Evolutionary conservation across 2,113 vertebrate species (phyloP), one percentile per base, ranked within the genome.

Genomic region (Xyrauchen texanus): DNA sequence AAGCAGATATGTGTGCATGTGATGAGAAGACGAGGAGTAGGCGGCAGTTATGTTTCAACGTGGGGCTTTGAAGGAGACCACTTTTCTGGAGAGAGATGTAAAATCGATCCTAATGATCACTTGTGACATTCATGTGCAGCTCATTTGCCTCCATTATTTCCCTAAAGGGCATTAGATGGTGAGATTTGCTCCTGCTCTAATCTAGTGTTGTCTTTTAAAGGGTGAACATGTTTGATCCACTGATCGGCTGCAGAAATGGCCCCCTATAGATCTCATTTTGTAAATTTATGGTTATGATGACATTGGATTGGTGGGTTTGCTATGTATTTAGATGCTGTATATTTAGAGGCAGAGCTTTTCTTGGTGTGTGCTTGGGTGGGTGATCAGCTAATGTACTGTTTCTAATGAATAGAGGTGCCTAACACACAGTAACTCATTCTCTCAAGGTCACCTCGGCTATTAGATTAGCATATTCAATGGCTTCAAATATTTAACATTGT

Each of bases 361-460:
- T 58, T 58, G 6, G 55, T n/a, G 55, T 58, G 13, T 15, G 6
- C 15, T 58, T 58, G 6, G 7, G 55, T 91, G 89, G 87, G 87
- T 89, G 82, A 87, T 88, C 21, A 86, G 89, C 88, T 91, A 92
- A 93, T 93, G 92, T 90, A 85, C 90, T 92, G 93, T 90, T 91
- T 92, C 88, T 89, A 90, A 92, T 91, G 87, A 91, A 91, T 92
- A 91, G 90, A 88, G 83, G 89, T 87, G 88, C 85, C 90, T 86
- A 87, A 90, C 88, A 90, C 87, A 85, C 86, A 86, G 84, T 84
- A 88, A 88, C 88, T 84, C 88, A 85, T 82, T 88, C 86, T 86
- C 82, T 85, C 90, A 91, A 92, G 91, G 91, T 93, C 90, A 92
- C 85, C 67, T 55, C 16, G 8, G 85, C 84, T 85, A 86, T 85